phyloP scores from a whole-genome alignment of 2,888 invertebrate genomes.

The Fragum sueziense region DNA sequence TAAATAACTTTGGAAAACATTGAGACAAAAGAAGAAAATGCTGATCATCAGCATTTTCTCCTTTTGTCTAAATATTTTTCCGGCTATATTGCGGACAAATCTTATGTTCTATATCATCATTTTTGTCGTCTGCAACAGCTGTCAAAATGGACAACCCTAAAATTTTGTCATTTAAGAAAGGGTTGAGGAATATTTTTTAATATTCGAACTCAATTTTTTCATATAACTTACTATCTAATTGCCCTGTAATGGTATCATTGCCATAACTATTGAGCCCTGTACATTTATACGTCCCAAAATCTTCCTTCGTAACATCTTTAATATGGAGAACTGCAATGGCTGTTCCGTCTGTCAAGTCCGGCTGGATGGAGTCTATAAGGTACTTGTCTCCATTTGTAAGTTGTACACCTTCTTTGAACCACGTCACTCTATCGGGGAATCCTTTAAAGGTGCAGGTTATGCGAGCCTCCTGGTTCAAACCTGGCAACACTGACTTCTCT shows the following conservation, averaged over 20 bases:
- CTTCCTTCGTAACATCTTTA: conserved; percentile 32
- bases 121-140: no score
- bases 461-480: conserved; percentile 33
- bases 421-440: conserved; percentile 47
- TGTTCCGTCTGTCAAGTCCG: background rate
- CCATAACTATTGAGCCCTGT: conserved; percentile 60
- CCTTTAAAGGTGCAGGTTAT: conserved; percentile 51
- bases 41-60: no score
- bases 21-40: no score
- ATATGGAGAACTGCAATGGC: conserved; percentile 29
- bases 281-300: conserved; percentile 58
- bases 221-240: conserved; percentile 41
- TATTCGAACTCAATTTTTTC: background rate
- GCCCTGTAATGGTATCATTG: conserved; percentile 36
- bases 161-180: no score
- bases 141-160: no score
- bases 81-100: no score
- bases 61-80: no score
- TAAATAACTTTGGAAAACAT: no score
- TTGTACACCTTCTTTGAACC: conserved; percentile 45
- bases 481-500: conserved; percentile 41
- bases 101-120: no score
- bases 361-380: background rate
- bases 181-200: no score
- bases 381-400: conserved; percentile 19